These are phyloP conservation scores for Mugil cephalus DNA, from an alignment of 2,113 vertebrate species.

Conservation along the genomic window DNA sequence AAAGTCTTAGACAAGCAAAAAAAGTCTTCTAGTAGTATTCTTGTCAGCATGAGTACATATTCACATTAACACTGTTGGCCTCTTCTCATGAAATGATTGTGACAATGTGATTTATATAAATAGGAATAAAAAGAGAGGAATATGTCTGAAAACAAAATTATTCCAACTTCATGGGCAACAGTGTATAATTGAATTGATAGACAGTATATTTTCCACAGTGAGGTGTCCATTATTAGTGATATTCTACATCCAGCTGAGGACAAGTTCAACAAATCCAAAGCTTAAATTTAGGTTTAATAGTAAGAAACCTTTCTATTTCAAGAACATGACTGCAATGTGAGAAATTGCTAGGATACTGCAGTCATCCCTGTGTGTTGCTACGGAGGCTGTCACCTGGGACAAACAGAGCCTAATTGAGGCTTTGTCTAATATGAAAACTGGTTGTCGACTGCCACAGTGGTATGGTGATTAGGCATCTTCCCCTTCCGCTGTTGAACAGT, in stretches of 20 bases:
- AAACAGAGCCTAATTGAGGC: slow-evolving; percentile 56
- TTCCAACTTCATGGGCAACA: no score
- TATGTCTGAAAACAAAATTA: no score
- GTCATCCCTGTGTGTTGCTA: slow-evolving; percentile 48
- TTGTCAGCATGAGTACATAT: no score
- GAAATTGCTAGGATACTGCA: slow-evolving; percentile 30
- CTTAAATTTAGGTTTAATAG: slow-evolving; percentile 21
- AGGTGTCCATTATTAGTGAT: not conserved
- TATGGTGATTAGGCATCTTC: slow-evolving; percentile 54
- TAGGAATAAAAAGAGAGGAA: no score
- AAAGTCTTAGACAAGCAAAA: no score
- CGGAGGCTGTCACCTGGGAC: slow-evolving; percentile 55
- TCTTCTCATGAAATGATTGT: no score
- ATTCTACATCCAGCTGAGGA: not conserved
- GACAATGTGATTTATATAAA: no score
- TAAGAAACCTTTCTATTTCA: slow-evolving; percentile 19
- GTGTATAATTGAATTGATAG: no score
- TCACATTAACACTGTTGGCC: no score
- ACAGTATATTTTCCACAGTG: not conserved
- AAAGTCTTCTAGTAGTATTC: no score
- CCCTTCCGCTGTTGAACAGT: slow-evolving; percentile 59
- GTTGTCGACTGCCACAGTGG: slow-evolving; percentile 56
- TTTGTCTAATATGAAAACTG: slow-evolving; percentile 63
- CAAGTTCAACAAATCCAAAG: not conserved
- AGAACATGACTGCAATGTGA: slow-evolving; percentile 7